Evolutionary conservation across 2,888 invertebrate species (phyloP).

Genomic region (Rhagophthalmus giganteus): DNA sequence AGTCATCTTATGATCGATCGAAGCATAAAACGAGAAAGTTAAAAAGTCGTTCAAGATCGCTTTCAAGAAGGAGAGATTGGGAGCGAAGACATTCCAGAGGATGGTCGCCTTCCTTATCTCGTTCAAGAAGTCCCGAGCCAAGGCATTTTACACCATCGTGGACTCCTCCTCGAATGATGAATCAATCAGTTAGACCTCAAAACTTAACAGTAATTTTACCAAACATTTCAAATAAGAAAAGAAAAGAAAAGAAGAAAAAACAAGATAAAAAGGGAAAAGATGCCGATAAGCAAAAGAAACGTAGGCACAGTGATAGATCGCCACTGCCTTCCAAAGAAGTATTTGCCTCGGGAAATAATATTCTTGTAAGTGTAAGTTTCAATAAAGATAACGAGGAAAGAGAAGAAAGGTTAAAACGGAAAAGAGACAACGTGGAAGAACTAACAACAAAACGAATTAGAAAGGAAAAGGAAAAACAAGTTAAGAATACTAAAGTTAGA

Average conservation of each 20-base stretch:
- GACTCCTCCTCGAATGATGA: conserved; percentile 64
- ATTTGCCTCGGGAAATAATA: conserved; percentile 90
- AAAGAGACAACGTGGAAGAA: conserved; percentile 43
- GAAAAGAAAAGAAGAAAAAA: conserved; percentile 55
- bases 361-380: conserved; percentile 90
- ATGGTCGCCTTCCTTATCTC: conserved; percentile 62
- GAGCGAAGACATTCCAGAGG: conserved; percentile 38
- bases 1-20: conserved; percentile 48
- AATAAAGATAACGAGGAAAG: conserved; percentile 65
- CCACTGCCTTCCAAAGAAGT: conserved; percentile 84
- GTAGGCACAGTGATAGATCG: conserved; percentile 53
- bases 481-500: conserved; percentile 17
- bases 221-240: conserved; percentile 61
- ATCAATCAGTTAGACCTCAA: conserved; percentile 54
- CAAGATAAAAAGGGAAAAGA: conserved; percentile 51
- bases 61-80: conserved; percentile 43
- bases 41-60: conserved; percentile 46
- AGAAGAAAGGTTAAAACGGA: conserved; percentile 51
- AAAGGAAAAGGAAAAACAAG: conserved; percentile 50
- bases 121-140: conserved; percentile 60
- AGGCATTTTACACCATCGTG: conserved; percentile 56
- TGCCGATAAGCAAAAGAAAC: conserved; percentile 51
- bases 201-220: conserved; percentile 64
- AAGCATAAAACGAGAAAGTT: conserved; percentile 49
- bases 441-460: conserved; percentile 50